These are phyloP conservation scores for Cinclus mexicanus DNA, from an alignment of 2,113 vertebrate genomes.

Conservation along the genomic window DNA sequence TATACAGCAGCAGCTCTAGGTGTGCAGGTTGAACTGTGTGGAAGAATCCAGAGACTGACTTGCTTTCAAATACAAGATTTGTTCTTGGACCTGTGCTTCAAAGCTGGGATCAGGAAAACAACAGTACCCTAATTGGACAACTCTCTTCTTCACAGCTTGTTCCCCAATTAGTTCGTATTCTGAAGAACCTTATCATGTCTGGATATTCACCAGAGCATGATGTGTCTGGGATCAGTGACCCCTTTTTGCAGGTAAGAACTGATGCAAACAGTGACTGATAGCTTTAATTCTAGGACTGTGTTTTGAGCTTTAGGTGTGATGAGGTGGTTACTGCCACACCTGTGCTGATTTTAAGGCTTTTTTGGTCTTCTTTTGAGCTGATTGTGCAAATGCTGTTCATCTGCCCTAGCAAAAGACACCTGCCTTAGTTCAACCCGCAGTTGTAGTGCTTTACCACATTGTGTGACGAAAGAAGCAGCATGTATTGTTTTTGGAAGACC, in stretches of 20 bases:
- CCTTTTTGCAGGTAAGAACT: constrained; percentile 92
- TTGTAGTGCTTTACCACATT: not conserved
- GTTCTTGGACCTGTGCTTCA: not conserved
- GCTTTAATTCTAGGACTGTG: not conserved
- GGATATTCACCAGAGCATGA: constrained; percentile 99
- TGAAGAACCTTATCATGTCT: constrained; percentile 99
- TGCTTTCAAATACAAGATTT: not conserved
- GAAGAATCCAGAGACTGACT: not conserved
- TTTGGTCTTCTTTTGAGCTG: not conserved
- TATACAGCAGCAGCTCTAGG: not conserved
- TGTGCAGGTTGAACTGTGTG: not conserved
- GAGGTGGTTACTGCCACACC: not conserved
- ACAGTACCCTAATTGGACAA: not conserved
- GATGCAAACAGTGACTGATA: not conserved
- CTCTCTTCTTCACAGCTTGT: constrained; percentile 87
- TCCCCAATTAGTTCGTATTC: constrained; percentile 97
- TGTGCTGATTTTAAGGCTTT: not conserved
- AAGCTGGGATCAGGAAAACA: not conserved
- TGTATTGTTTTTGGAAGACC: not conserved
- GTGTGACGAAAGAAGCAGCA: not conserved
- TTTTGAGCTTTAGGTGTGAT: not conserved
- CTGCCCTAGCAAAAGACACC: not conserved
- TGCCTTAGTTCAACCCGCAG: not conserved
- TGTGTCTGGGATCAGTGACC: constrained; percentile 98
- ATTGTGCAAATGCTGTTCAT: not conserved